A percentile compares a stretch with the other conserved stretches of the same genome.
These are phyloP conservation scores for Gryllus bimaculatus DNA, from an alignment of 1,140 invertebrate species.

Conservation along the genomic window DNA sequence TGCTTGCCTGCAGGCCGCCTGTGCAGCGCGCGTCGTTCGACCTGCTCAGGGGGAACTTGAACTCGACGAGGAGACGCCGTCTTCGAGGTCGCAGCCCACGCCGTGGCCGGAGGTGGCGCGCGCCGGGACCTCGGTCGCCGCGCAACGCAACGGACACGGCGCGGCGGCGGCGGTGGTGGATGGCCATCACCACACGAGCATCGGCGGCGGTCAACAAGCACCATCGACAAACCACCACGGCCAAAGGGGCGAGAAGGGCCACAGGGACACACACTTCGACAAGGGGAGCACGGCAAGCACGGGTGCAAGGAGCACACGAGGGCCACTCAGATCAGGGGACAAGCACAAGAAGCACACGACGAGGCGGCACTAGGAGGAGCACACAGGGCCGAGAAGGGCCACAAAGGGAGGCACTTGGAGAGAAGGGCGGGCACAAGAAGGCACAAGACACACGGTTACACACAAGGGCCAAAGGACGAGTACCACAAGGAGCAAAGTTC, in stretches of 20 bases:
- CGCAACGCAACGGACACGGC: conserved; percentile 23
- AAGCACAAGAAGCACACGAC: conserved; percentile 56
- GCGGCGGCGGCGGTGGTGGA: conserved; percentile 41
- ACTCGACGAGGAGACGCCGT: conserved; percentile 9
- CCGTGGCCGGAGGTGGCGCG: no score
- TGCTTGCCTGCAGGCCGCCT: not conserved
- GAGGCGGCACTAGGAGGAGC: conserved; percentile 30
- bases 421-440: conserved; percentile 51
- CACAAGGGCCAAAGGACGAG: conserved; percentile 67
- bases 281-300: conserved; percentile 61
- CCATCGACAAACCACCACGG: conserved; percentile 52
- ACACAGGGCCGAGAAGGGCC: conserved; percentile 48
- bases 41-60: not conserved
- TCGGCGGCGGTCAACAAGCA: conserved; percentile 54
- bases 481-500: conserved; percentile 76
- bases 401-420: conserved; percentile 51
- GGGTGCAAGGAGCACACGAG: conserved; percentile 59
- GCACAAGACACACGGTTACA: conserved; percentile 46
- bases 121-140: conserved; percentile 13
- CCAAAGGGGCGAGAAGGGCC: conserved; percentile 56
- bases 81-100: not conserved
- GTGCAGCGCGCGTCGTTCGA: not conserved
- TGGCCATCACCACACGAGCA: conserved; percentile 33
- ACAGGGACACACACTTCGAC: conserved; percentile 52
- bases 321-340: conserved; percentile 52